Base-by-base conservation (phyloP, 1,140 invertebrate species). In the Cotesia glomerata region DNA sequence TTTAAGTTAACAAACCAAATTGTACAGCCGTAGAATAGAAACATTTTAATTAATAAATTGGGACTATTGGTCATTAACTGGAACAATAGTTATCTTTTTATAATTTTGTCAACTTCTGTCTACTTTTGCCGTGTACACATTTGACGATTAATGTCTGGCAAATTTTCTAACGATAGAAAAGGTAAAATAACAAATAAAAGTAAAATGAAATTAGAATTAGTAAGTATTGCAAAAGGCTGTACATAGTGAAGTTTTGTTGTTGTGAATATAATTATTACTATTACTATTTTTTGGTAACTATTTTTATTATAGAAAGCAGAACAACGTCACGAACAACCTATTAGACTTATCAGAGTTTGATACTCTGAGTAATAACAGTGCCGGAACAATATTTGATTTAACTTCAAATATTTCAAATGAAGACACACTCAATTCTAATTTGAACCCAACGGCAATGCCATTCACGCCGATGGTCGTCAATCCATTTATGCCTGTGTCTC, bases 351-450 rank as follows among this genome's bases (percentile, higher is more conserved):
- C 86, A 80, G 87, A 88, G 76, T 87, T 89, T 84, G 89, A 91
- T 77, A 85, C 87, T 77, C 83, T 90, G 78, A 90, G 88, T 85
- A 89, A 89, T 87, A 89, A 86, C 82, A 88, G 87, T 82, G 87
- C 83, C 76, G 85, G 84, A 67, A 82, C 87, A 8, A 87, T 87
- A 76, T 81, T 88, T 49, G 79, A 85, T 76, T 78, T 86, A 79
- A 84, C 82, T 58, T 77, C 81, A 66, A 84, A 82, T 79, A 51
- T 86, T 78, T 81, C 79, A 49, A 85, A 86, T 64, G 86, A 87
- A 72, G 85, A 87, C 81, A 82, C 80, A 70, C 76, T 87, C 78
- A 87, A 87, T 79, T 87, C 85, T 18, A 87, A 87, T 73, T 69
- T 87, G 74, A 86, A 86, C 76, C 85, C 85, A 77, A 66, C 84